phyloP scores from a whole-genome alignment of 1,140 invertebrate species.

The Panagrolaimus sp. region DNA sequence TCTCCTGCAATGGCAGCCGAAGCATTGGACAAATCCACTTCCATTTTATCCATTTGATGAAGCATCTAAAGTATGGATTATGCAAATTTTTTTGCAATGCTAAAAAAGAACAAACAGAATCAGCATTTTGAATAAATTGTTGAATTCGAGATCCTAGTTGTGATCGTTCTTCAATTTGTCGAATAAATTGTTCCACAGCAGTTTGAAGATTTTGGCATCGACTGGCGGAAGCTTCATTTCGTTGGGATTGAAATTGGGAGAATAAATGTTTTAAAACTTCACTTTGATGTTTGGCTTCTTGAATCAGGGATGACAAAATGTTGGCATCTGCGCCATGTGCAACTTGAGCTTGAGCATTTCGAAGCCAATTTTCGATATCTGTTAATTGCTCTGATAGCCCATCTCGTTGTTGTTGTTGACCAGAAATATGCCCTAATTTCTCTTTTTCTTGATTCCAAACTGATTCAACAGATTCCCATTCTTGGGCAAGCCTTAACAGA shows the following conservation, averaged over 20 bases:
- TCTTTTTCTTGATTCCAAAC: conserved; percentile 59
- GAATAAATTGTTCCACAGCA: neutral
- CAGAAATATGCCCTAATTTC: neutral
- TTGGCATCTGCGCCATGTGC: neutral
- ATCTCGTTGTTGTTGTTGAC: neutral
- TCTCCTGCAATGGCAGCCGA: conserved; percentile 55
- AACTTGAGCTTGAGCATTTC: conserved; percentile 7
- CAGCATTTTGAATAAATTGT: neutral
- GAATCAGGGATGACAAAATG: neutral
- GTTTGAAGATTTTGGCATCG: neutral
- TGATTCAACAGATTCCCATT: conserved; percentile 68
- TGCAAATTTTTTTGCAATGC: neutral
- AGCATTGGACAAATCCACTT: conserved; percentile 39
- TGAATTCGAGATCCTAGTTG: neutral
- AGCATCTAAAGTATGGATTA: conserved; percentile 39
- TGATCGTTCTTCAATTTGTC: neutral
- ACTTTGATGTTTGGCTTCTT: neutral
- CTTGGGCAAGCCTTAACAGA: conserved; percentile 65
- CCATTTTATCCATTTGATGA: conserved; percentile 52
- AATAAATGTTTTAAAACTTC: neutral
- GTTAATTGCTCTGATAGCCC: conserved; percentile 67
- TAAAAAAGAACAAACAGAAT: neutral
- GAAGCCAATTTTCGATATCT: conserved; percentile 63
- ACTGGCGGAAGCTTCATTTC: neutral
- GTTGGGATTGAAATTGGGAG: neutral